Conservation (phyloP, 35 echinoderm and acorn worm species). For the Chiridota heheva region DNA sequence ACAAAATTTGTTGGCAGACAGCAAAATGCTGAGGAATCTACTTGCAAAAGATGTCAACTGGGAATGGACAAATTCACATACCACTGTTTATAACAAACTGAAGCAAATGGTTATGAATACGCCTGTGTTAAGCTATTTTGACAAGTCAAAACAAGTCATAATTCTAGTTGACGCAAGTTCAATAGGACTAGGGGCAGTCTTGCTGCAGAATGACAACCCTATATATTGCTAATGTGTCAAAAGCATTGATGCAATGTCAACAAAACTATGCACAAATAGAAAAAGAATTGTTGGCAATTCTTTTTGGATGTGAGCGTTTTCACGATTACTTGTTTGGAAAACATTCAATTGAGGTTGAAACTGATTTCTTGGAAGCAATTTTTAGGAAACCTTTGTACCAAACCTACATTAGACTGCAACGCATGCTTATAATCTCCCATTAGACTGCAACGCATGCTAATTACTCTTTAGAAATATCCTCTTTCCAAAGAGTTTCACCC, state of each 20-base stretch:
- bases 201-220: slow-evolving; percentile 25
- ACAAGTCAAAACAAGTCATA: background rate
- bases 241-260: slow-evolving; percentile 9
- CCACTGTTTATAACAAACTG: background rate
- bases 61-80: slow-evolving; percentile 12
- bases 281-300: slow-evolving; percentile 22
- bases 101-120: background rate
- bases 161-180: slow-evolving; percentile 32
- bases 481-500: slow-evolving; percentile 20
- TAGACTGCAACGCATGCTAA: slow-evolving; percentile 24
- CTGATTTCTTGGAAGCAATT: slow-evolving; percentile 37
- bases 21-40: slow-evolving; percentile 18
- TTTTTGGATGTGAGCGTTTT: slow-evolving; percentile 40
- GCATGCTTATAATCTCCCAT: background rate
- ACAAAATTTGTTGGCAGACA: background rate
- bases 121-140: slow-evolving; percentile 35
- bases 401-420: too few relatives aligned
- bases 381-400: slow-evolving; percentile 23
- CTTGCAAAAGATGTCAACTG: slow-evolving; percentile 25
- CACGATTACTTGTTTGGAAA: slow-evolving; percentile 43
- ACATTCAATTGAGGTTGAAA: slow-evolving; percentile 21
- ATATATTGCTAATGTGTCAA: slow-evolving; percentile 31
- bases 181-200: slow-evolving; percentile 25
- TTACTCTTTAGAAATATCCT: slow-evolving; percentile 16
- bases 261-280: slow-evolving; percentile 51